Evolutionary conservation across 2,113 vertebrate genomes (phyloP), one percentile per base, ranked within the genome.

Genomic region (Oxyruncus cristatus): DNA sequence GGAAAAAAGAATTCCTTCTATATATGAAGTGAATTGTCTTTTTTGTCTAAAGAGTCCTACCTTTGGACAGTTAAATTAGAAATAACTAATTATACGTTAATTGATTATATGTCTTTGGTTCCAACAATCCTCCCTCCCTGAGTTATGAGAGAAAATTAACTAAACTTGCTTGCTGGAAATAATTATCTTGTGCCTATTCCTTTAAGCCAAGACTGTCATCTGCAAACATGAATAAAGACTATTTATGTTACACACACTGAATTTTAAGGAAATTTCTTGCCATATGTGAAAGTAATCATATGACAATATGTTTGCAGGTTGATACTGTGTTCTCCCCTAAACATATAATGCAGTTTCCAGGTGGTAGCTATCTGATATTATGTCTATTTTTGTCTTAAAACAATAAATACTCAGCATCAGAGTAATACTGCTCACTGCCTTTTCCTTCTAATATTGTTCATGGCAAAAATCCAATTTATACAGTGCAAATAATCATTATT

Each of bases 381-480:
- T 35, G 68, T 92, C 85, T 94, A 66, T 84, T 95, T 95, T 95
- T 95, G 83, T 92, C 82, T 92, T 93, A 90, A 63, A 49, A 91
- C 80, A 91, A 90, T 93, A 90, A 96, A 81, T 73, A 79, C 79
- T 62, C 67, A 82, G 66, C 61, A 87, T 77, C 76, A 93, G 41
- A 88, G 41, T 82, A 83, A 82, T 73, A 68, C 27, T 85, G 42
- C 67, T 96, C 86, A 35, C n/a, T 86, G 78, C 63, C 61, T 96
- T 95, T 96, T 85, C 71, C 74, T 74, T 89, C 73, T 90, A 95
- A 89, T 92, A 91, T 89, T 92, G 93, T 89, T 95, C 79, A 59
- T 96, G 89, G 91, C 93, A 96, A 89, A 91, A 93, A 93, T 93
- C 95, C 95, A 92, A 88, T 93, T 94, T 94, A 96, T 89, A 76